phyloP scores from a whole-genome alignment of 2,888 invertebrate genomes.

The Dorcus hopei region DNA sequence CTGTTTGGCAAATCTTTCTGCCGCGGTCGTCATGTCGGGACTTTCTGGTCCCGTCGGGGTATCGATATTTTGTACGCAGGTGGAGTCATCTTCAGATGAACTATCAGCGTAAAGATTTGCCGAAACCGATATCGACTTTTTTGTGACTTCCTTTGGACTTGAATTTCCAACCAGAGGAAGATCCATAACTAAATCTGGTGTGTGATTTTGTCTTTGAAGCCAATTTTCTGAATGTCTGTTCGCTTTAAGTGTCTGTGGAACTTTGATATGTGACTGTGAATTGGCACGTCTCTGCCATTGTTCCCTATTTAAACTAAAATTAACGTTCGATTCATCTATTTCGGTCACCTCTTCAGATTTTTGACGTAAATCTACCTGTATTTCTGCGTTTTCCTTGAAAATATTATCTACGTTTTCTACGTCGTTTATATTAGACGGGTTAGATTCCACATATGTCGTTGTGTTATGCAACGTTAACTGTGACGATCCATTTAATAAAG shows the following conservation, averaged over 20 bases:
- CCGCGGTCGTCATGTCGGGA: conserved; percentile 69
- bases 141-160: conserved; percentile 43
- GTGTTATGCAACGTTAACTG: conserved; percentile 8
- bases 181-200: conserved; percentile 82
- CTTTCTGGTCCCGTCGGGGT: conserved; percentile 52
- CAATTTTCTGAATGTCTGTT: conserved; percentile 46
- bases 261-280: conserved; percentile 50
- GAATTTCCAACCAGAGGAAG: conserved; percentile 56
- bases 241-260: conserved; percentile 35
- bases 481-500: conserved; percentile 33
- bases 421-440: conserved; percentile 2
- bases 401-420: conserved; percentile 6
- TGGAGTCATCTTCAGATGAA: conserved; percentile 31
- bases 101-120: conserved; percentile 46
- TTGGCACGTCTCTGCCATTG: conserved; percentile 61
- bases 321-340: conserved; percentile 48
- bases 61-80: conserved; percentile 32
- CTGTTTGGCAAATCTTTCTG: conserved; percentile 75
- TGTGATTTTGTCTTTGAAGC: conserved; percentile 53
- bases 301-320: conserved; percentile 55
- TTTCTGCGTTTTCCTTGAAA: conserved; percentile 3
- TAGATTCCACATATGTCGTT: conserved; percentile 5
- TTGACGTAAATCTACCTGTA: conserved; percentile 18
- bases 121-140: conserved; percentile 40
- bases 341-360: conserved; percentile 28